Base-by-base conservation (phyloP, 2,888 invertebrate species). In the Tetranychus piercei region DNA sequence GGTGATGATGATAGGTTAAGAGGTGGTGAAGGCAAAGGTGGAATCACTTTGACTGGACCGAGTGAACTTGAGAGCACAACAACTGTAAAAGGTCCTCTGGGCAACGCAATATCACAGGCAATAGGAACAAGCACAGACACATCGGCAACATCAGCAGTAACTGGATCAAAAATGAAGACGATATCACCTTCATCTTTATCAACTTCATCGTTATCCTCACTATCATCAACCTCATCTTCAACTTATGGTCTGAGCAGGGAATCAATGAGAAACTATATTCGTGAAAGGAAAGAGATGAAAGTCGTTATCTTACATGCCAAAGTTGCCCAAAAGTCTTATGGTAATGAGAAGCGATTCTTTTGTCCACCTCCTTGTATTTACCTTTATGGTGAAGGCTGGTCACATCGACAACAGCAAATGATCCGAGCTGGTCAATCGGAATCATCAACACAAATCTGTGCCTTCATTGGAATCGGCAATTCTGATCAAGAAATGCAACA, bases 341-440 rank as follows among this genome's bases (percentile, higher is more conserved):
- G 99, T 78, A 99, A 97, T 83, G 99, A 99, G 82, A 99, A 99
- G 83, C 87, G 99, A 84, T 99, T 99, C 85, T 99, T 99, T 85
- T 99, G 97, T 80, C 99, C 99, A 0, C 99, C 99, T 1, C 99
- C 99, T 0, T 99, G 97, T 83, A 95, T 99, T 81, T 99, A 99
- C 83, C 85, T 99, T 78, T 92, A 92, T 81, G 97, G 97, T n/a
- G 94, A 92, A 80, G 99, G 97, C 18, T 99, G 99, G 99, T 87
- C 94, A 81, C 87, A 92, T 84, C 88, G 95, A 77, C 91, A 93
- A 80, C 94, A 95, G 82, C 91, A 94, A 81, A 91, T 95, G 90
- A 82, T 83, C 76, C 79, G 80, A 22, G 77, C 77, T 69, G 92
- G 93, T 6, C 92, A 92, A 82, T 88, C 88, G 0, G 92, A 93